Percentiles rank a stretch among this genome's conserved stretches.
These are phyloP conservation scores for Atta colombica DNA, from an alignment of 1,140 invertebrate species.

Conservation along the genomic window DNA sequence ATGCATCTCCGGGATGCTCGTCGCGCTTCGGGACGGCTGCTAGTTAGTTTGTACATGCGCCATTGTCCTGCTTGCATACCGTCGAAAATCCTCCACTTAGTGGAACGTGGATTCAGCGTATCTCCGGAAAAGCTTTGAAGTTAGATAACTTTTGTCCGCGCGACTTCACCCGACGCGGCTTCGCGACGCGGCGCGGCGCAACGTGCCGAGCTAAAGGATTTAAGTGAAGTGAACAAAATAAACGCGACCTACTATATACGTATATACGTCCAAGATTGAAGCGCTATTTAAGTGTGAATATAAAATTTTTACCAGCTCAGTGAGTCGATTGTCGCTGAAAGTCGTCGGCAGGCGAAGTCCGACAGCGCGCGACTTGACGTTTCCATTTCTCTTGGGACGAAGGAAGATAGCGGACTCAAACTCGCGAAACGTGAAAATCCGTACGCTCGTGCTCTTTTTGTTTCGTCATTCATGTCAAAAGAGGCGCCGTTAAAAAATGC, in stretches of 20 bases:
- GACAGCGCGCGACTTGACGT: constrained; percentile 29
- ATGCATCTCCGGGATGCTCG: constrained; percentile 37
- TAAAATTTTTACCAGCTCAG: constrained; percentile 54
- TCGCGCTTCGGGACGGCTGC: constrained; percentile 29
- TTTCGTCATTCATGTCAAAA: neutral
- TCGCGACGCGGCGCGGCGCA: neutral
- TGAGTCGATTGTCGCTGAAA: constrained; percentile 52
- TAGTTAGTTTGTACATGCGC: constrained; percentile 39
- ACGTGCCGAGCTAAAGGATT: constrained; percentile 25
- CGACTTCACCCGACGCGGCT: constrained; percentile 28
- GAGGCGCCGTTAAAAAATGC: neutral
- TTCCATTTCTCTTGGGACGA: constrained; percentile 11
- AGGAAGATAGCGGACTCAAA: constrained; percentile 16
- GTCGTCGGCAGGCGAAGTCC: constrained; percentile 21
- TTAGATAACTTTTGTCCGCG: constrained; percentile 54
- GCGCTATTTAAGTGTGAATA: constrained; percentile 60
- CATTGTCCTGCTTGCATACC: constrained; percentile 47
- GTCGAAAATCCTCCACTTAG: constrained; percentile 52
- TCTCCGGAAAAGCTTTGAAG: constrained; percentile 20
- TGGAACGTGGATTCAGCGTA: constrained; percentile 40
- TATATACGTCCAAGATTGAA: constrained; percentile 45
- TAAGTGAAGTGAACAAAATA: constrained; percentile 35
- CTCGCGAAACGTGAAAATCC: constrained; percentile 32
- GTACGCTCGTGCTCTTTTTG: neutral
- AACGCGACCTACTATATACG: constrained; percentile 20